These are phyloP conservation scores for Muschampia plurimacula DNA, from an alignment of 2,888 invertebrate genomes.

Conservation along the genomic window DNA sequence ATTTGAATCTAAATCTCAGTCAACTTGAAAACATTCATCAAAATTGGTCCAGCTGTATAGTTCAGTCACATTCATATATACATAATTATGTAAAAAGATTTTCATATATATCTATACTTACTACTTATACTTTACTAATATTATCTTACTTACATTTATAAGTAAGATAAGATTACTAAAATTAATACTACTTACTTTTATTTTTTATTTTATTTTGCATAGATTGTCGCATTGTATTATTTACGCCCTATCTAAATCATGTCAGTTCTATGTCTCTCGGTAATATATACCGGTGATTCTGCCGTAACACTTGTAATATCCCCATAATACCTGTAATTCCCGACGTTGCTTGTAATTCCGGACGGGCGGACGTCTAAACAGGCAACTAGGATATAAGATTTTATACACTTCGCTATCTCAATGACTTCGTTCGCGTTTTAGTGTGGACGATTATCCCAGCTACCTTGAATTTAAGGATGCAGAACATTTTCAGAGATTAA, in stretches of 20 bases:
- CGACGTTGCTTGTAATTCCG: conserved; percentile 31
- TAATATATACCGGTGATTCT: conserved; percentile 4
- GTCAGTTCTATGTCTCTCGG: background rate
- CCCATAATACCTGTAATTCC: conserved; percentile 57
- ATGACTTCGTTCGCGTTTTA: conserved; percentile 28
- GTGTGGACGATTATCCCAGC: conserved; percentile 24
- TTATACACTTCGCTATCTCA: conserved; percentile 30
- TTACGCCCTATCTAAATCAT: background rate
- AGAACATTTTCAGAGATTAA: background rate
- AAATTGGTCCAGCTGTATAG: too few species aligned
- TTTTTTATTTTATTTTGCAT: too few species aligned
- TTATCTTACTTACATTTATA: too few species aligned
- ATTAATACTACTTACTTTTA: too few species aligned
- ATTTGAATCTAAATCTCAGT: too few species aligned
- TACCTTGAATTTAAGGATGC: conserved; percentile 12
- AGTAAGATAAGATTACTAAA: too few species aligned
- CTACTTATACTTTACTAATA: too few species aligned
- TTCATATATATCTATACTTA: too few species aligned
- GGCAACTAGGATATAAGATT: conserved; percentile 32
- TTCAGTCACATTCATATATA: too few species aligned
- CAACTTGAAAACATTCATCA: too few species aligned
- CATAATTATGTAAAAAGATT: too few species aligned
- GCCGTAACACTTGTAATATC: conserved; percentile 57
- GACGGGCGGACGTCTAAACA: conserved; percentile 34
- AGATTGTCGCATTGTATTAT: too few species aligned